Evolutionary conservation across 2,797 vertebrate species (phyloP), one percentile per base, ranked within the genome.

Genomic region (Cichlasoma orientale): DNA sequence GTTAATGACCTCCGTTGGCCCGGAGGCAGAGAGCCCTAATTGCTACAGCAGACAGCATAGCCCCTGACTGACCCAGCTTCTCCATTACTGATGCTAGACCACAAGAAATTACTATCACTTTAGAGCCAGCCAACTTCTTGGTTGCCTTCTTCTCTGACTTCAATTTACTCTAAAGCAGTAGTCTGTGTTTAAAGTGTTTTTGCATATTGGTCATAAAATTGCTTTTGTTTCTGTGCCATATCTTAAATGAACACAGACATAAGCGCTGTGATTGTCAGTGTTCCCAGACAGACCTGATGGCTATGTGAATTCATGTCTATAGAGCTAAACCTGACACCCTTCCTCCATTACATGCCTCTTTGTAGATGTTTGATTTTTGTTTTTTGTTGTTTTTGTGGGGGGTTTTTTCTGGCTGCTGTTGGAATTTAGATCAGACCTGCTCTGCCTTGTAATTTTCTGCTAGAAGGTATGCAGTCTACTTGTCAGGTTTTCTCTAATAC

Each of bases 1-100:
- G 90, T 85, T 94, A 94, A 95, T 92, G 92, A 94, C 93, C 94
- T 85, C 86, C 86, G 79, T 79, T 87, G 83, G 88, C 92, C 89
- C 33, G 80, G 86, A 90, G 91, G 88, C 86, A 87, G 77, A 56
- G 74, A 79, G 74, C 69, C 86, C 83, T 94, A 92, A 95, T 94
- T 94, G 93, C 88, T 68, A 36, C 74, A 87, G 86, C 93, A 95
- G 92, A 94, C 93, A 55, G 87, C 44, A 52, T 93, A 89, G 90
- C 94, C 94, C 83, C 87, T 57, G 78, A 72, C 86, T 95, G 93
- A 95, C 94, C 95, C 84, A 38, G 77, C 86, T 53, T 56, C 13
- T 3, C 82, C 74, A 88, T 90, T 89, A 90, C 84, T 79, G 75
- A 86, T 79, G 77, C 53, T 87, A 58, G 74, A 88, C 92, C 89